These are phyloP conservation scores for Crax fasciolata DNA, from an alignment of 2,797 vertebrate genomes.

Conservation along the genomic window DNA sequence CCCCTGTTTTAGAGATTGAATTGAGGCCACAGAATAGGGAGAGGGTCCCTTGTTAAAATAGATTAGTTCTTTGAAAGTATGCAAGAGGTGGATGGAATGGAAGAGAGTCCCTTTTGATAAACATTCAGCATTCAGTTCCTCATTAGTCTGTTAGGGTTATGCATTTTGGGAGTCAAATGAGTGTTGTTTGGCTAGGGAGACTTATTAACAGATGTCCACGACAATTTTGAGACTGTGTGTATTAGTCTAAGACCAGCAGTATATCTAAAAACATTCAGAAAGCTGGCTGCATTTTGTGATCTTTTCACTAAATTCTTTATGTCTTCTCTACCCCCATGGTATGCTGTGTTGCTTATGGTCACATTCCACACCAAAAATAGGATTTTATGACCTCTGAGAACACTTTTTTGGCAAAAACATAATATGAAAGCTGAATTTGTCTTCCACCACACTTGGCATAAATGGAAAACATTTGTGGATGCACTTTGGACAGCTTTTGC, in stretches of 20 bases:
- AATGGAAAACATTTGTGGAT: not conserved
- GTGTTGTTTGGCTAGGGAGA: conserved; percentile 37
- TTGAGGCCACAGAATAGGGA: conserved; percentile 64
- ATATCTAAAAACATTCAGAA: conserved; percentile 31
- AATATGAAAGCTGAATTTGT: conserved; percentile 10
- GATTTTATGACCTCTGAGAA: not conserved
- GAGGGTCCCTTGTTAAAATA: conserved; percentile 73
- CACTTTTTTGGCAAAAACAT: not conserved
- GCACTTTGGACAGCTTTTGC: not conserved
- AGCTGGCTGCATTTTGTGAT: not conserved
- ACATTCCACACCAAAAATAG: conserved; percentile 40
- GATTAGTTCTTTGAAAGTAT: conserved; percentile 73
- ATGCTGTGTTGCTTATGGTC: not conserved
- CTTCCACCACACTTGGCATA: not conserved
- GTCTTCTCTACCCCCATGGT: not conserved
- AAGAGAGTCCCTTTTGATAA: conserved; percentile 72
- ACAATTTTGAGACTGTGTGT: not conserved
- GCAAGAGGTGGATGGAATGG: conserved; percentile 67
- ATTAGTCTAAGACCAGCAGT: not conserved
- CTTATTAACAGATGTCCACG: conserved; percentile 57
- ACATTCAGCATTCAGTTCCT: conserved; percentile 61
- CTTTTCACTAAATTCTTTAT: conserved; percentile 3
- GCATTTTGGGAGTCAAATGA: conserved; percentile 62
- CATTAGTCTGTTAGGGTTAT: conserved; percentile 58
- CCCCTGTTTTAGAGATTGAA: conserved; percentile 68